These are phyloP conservation scores for Trichoplusia ni DNA, from an alignment of 1,140 invertebrate species.

Conservation along the genomic window DNA sequence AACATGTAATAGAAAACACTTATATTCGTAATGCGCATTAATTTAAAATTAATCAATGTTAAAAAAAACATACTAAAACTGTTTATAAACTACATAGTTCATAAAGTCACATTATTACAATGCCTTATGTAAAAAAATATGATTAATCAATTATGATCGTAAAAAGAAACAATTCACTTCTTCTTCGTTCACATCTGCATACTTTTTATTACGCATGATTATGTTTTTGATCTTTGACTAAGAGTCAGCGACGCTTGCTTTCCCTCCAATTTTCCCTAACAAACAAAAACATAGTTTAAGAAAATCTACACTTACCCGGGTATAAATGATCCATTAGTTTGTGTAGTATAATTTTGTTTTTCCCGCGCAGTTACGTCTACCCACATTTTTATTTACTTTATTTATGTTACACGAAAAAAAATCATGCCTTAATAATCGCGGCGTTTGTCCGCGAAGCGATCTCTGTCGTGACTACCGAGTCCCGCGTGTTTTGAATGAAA, in stretches of 20 bases:
- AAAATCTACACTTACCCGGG: constrained; percentile 71
- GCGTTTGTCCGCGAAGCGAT: constrained; percentile 46
- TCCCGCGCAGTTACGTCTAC: constrained; percentile 73
- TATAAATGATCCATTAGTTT: constrained; percentile 77
- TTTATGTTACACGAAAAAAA: constrained; percentile 49
- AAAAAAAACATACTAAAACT: too few species aligned
- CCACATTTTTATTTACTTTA: constrained; percentile 65
- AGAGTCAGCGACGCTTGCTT: too few species aligned
- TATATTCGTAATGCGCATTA: too few species aligned
- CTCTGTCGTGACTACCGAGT: constrained; percentile 45
- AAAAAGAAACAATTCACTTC: too few species aligned
- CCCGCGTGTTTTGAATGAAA: constrained; percentile 37
- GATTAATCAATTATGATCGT: too few species aligned
- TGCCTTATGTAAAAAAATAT: too few species aligned
- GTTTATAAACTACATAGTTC: too few species aligned
- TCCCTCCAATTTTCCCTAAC: constrained; percentile 17
- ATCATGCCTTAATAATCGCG: constrained; percentile 43
- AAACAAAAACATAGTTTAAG: neutral
- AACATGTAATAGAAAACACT: too few species aligned
- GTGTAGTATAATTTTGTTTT: constrained; percentile 71
- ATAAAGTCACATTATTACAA: too few species aligned
- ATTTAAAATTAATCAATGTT: too few species aligned
- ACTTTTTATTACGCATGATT: neutral
- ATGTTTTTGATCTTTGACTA: too few species aligned
- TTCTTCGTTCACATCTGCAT: neutral